A percentile compares a stretch with the other conserved stretches of the same genome.
Evolutionary conservation across 2,888 invertebrate species (phyloP).

Genomic region (Trissolcus brochymenae): DNA sequence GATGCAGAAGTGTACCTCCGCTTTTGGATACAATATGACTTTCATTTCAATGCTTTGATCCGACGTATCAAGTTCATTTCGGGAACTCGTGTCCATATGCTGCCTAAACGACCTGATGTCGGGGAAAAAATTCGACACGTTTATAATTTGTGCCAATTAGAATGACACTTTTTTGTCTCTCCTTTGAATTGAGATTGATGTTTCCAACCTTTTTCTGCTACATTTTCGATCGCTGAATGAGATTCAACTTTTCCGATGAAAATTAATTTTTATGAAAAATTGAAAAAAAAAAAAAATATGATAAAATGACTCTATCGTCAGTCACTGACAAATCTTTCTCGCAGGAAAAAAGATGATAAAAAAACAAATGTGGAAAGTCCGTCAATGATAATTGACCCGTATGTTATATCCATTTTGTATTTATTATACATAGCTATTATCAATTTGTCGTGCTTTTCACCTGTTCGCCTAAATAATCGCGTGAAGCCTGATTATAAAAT

Average conservation of each 20-base stretch:
- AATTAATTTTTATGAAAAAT: not conserved
- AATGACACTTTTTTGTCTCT: constrained; percentile 3
- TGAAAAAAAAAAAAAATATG: not conserved
- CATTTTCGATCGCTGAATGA: no score
- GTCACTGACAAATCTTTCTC: constrained; percentile 46
- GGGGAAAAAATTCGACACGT: constrained; percentile 67
- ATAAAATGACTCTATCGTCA: constrained; percentile 43
- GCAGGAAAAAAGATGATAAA: constrained; percentile 64
- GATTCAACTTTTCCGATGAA: constrained; percentile 4
- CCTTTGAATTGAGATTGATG: constrained; percentile 4
- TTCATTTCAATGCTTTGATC: constrained; percentile 61
- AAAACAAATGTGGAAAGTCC: constrained; percentile 73
- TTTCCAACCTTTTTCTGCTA: not conserved
- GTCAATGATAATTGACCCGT: constrained; percentile 75
- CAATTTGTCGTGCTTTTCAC: constrained; percentile 70
- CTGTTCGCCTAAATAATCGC: constrained; percentile 65
- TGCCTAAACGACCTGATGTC: constrained; percentile 65
- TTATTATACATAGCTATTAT: constrained; percentile 72
- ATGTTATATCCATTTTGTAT: constrained; percentile 74
- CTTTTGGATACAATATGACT: constrained; percentile 57
- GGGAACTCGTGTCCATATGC: constrained; percentile 63
- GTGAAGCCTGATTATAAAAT: constrained; percentile 36
- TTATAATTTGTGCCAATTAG: constrained; percentile 11
- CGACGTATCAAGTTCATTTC: constrained; percentile 62
- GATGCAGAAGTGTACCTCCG: constrained; percentile 52